Percentiles rank a stretch among this genome's conserved stretches.
phyloP scores from a whole-genome alignment of 2,888 invertebrate genomes.

The Drosophila limbata region DNA sequence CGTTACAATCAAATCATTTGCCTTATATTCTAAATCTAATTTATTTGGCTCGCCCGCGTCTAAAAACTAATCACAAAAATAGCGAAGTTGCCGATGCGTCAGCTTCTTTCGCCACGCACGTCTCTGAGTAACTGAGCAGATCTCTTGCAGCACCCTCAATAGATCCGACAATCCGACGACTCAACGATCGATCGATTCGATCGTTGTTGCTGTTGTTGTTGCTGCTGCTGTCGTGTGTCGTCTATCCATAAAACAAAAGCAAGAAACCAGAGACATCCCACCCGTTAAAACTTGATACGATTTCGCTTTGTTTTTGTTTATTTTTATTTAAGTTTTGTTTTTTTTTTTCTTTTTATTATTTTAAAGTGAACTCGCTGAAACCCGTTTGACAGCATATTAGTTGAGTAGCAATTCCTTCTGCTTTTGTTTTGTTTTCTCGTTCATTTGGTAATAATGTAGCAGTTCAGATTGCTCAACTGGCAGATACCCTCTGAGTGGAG shows the following conservation, averaged over 20 bases:
- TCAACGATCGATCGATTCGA: conserved; percentile 50
- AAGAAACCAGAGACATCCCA: conserved; percentile 15
- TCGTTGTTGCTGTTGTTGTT: conserved; percentile 28
- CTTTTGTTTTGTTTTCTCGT: conserved; percentile 23
- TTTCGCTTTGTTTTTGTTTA: conserved; percentile 36
- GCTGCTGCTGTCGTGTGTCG: conserved; percentile 37
- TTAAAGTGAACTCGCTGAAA: conserved; percentile 29
- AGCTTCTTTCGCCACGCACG: conserved; percentile 48
- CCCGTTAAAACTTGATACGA: conserved; percentile 44
- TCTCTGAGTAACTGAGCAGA: conserved; percentile 51
- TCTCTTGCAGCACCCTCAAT: conserved; percentile 43
- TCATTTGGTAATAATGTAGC: neutral
- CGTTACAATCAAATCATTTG: conserved; percentile 19
- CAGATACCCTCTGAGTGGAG: neutral
- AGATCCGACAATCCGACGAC: conserved; percentile 10
- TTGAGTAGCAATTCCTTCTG: conserved; percentile 19
- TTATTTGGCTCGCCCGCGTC: conserved; percentile 9
- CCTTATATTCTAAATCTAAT: conserved; percentile 27
- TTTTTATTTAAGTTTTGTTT: conserved; percentile 27
- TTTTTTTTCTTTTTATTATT: conserved; percentile 4
- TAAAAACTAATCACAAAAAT: conserved; percentile 58
- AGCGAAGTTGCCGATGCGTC: conserved; percentile 59
- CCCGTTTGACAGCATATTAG: conserved; percentile 62
- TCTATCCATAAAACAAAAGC: conserved; percentile 34
- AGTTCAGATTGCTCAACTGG: neutral